phyloP scores from a whole-genome alignment of 2,888 invertebrate species.

The Achlya flavicornis region DNA sequence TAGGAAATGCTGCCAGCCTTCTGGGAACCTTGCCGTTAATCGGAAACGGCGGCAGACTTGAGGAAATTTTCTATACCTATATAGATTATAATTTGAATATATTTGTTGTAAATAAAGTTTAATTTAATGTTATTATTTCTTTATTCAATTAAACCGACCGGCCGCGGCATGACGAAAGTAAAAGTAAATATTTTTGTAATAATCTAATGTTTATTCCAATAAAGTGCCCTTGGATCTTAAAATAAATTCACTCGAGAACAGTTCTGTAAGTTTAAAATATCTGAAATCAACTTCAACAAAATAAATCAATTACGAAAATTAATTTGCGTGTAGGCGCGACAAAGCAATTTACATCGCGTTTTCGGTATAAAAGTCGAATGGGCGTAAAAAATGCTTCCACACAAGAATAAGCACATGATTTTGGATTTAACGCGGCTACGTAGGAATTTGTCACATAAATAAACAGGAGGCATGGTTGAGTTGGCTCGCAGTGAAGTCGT shows the following conservation, averaged over 20 bases:
- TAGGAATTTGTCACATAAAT: conserved; percentile 82
- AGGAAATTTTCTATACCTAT: no score
- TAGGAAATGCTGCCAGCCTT: no score
- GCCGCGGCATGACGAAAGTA: no score
- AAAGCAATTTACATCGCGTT: neutral
- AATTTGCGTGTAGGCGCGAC: neutral
- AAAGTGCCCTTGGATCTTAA: neutral
- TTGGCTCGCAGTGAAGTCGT: conserved; percentile 67
- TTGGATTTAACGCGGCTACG: conserved; percentile 70
- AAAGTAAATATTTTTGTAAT: no score
- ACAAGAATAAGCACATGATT: conserved; percentile 65
- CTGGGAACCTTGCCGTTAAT: no score
- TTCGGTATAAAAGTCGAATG: conserved; percentile 17
- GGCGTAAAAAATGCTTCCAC: conserved; percentile 46
- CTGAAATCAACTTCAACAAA: neutral
- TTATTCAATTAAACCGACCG: no score
- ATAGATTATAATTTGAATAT: no score
- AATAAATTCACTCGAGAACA: neutral
- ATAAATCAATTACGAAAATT: neutral
- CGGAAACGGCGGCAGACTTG: no score
- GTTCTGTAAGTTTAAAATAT: neutral
- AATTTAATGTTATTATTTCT: neutral
- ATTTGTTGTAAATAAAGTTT: no score
- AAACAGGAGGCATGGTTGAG: conserved; percentile 77
- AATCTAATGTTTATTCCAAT: no score